These are phyloP conservation scores for Crotalus helleri DNA, from an alignment of 2,113 vertebrate genomes.

Conservation along the genomic window DNA sequence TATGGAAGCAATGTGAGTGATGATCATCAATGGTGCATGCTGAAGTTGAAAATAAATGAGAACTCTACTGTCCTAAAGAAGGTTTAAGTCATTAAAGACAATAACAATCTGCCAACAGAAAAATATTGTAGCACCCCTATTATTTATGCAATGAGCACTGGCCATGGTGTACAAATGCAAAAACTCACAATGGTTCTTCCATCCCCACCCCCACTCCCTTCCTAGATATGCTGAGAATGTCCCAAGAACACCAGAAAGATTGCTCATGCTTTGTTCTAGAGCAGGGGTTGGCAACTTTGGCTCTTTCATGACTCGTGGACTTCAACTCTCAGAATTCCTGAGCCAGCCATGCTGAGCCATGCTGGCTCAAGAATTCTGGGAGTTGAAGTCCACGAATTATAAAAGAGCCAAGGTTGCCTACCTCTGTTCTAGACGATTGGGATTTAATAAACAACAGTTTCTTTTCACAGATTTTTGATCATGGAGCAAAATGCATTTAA, in stretches of 20 bases:
- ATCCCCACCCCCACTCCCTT: background rate
- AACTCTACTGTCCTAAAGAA: background rate
- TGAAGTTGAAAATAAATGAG: background rate
- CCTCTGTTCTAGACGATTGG: background rate
- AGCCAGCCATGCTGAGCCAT: too few species aligned
- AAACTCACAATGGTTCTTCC: background rate
- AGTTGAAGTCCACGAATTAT: too few species aligned
- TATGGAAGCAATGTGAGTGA: background rate
- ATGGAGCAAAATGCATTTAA: background rate
- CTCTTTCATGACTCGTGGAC: too few species aligned
- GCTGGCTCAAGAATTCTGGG: too few species aligned
- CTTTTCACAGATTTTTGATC: background rate
- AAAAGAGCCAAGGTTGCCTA: too few species aligned
- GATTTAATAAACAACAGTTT: background rate
- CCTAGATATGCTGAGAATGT: background rate
- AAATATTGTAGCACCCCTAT: background rate
- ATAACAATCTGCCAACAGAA: background rate
- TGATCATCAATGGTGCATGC: background rate
- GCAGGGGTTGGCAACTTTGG: too few species aligned
- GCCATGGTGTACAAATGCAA: background rate
- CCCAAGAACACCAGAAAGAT: background rate
- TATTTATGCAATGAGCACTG: background rate
- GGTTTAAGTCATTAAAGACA: background rate
- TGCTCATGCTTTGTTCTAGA: background rate
- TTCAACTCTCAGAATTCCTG: too few species aligned